Evolutionary conservation across 2,113 vertebrate species (phyloP), one percentile per base, ranked within the genome.

Genomic region (Deroptyus accipitrinus): DNA sequence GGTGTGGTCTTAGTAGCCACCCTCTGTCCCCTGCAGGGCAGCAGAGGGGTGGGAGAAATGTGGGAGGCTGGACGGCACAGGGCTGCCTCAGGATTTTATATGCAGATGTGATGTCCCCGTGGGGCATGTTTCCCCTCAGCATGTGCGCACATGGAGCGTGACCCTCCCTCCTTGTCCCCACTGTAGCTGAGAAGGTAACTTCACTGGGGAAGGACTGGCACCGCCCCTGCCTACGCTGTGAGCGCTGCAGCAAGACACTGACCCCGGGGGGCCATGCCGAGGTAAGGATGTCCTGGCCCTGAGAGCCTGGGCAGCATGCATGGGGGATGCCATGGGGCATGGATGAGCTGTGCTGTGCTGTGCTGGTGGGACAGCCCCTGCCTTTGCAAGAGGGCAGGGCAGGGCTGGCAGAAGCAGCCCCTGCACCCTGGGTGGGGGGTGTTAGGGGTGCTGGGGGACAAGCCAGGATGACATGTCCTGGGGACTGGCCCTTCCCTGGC

Each of bases 191-290:
- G 98, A 99, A 99, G 98, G 99, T 99, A 98, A 99, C 99, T 4
- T 99, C 99, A 0, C 98, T 99, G 97, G 99, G 99, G 46, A 99
- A 99, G 91, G 99, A 99, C 98, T 99, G 99, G 99, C 99, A 99
- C 95, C 98, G 99, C 31, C 99, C 99, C 24, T 99, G 99, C 86
- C 98, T 99, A 94, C 99, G 99, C 92, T 99, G 99, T 2, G 99
- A 99, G 97, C 98, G 99, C 80, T 99, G 99, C 91, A 98, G 98
- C 87, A 99, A 99, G 98, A 99, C 99, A 0, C 98, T 99, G 96
- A 97, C 98, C 48, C 98, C 99, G 0, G 99, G 99, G 8, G 98
- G 99, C 83, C 99, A 99, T 0, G 99, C 99, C 0, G 99, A 99
- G 99, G 99, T 99, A 70, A 89, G 94, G 61, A 8, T 19, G 66